These are phyloP conservation scores for Limnodromus scolopaceus DNA, from an alignment of 2,797 vertebrate species.

Conservation along the genomic window DNA sequence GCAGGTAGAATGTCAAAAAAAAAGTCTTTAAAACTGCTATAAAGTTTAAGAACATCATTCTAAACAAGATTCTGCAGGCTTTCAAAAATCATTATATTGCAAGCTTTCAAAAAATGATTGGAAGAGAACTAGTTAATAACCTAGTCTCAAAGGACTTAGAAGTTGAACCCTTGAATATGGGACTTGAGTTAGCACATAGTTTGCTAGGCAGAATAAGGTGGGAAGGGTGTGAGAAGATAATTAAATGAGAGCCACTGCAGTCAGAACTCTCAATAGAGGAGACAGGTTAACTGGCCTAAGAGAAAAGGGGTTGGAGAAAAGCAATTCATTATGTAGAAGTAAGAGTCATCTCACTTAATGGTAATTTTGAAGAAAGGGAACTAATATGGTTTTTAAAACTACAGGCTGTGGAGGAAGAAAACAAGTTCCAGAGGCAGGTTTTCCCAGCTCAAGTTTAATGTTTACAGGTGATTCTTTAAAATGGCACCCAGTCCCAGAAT, in stretches of 20 bases:
- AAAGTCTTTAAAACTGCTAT: background rate
- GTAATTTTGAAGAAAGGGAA: background rate
- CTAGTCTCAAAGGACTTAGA: background rate
- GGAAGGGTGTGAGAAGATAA: background rate
- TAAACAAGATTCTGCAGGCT: background rate
- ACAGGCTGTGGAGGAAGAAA: background rate
- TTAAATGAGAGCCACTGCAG: background rate
- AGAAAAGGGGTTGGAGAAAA: background rate
- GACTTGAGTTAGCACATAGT: background rate
- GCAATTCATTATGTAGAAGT: background rate
- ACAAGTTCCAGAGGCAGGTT: background rate
- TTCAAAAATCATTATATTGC: background rate
- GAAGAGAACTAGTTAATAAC: background rate
- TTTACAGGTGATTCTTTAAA: background rate
- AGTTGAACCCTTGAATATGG: background rate
- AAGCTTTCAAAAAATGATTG: background rate
- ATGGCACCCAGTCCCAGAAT: background rate
- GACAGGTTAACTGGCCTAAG: background rate
- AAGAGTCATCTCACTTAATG: background rate
- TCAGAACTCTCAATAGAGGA: background rate
- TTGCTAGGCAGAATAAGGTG: background rate
- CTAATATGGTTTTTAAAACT: background rate
- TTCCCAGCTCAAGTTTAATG: background rate
- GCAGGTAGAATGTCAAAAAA: background rate
- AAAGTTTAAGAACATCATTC: background rate